Conservation (phyloP, 2,888 invertebrate species). For the Idaea straminata region DNA sequence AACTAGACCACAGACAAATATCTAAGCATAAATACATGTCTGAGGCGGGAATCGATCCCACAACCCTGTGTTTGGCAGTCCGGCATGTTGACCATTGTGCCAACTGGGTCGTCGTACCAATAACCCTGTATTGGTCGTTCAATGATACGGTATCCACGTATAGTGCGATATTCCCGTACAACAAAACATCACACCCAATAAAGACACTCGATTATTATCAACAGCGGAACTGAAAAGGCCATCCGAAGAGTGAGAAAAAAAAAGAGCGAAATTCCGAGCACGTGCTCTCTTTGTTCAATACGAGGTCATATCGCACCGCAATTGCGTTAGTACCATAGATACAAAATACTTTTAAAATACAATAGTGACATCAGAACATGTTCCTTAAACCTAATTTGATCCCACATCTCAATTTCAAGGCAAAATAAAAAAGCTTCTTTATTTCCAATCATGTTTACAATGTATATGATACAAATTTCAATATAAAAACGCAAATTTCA, state of each 20-base stretch:
- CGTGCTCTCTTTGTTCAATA: slow-evolving; percentile 40
- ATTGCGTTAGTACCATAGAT: slow-evolving; percentile 10
- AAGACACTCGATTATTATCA: slow-evolving; percentile 27
- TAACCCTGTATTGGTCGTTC: slow-evolving; percentile 10
- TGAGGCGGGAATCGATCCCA: too few species aligned
- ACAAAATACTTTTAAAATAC: background rate
- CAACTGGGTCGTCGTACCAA: too few species aligned
- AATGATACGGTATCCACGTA: slow-evolving; percentile 21
- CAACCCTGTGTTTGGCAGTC: too few species aligned
- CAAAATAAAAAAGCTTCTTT: too few species aligned
- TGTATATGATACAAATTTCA: too few species aligned
- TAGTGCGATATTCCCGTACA: slow-evolving; percentile 8
- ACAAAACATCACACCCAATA: slow-evolving; percentile 26
- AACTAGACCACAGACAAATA: too few species aligned
- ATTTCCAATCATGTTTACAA: too few species aligned
- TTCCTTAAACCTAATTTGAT: background rate
- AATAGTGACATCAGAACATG: background rate
- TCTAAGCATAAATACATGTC: too few species aligned
- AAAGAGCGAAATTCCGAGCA: slow-evolving; percentile 40
- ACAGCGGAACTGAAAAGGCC: slow-evolving; percentile 25
- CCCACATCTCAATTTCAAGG: too few species aligned
- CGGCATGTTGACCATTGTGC: too few species aligned
- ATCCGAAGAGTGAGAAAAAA: slow-evolving; percentile 17
- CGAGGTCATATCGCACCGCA: slow-evolving; percentile 33
- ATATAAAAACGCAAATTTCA: too few species aligned